Percentiles rank a stretch among this genome's conserved stretches.
Conservation (phyloP, 2,113 vertebrate genomes). For the Notarius lentiginosus region DNA sequence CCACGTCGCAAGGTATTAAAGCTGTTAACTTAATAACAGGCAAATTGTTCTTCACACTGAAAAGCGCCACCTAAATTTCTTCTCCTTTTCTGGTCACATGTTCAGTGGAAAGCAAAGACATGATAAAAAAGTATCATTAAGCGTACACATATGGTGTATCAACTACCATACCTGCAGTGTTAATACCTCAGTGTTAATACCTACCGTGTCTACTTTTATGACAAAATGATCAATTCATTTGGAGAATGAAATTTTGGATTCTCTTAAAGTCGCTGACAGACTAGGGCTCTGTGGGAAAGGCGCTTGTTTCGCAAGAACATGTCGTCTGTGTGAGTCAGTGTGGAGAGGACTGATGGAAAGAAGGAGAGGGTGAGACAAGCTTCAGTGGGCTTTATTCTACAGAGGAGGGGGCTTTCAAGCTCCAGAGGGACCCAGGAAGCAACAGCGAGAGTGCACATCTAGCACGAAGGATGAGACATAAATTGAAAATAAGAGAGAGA, state of each 20-base stretch:
- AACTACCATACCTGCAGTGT: slow-evolving; percentile 3
- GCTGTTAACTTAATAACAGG: neutral
- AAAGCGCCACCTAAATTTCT: neutral
- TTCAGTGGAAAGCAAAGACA: neutral
- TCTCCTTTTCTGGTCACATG: neutral
- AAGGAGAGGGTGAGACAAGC: slow-evolving; percentile 42
- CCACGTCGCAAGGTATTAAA: neutral
- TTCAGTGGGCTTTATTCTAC: slow-evolving; percentile 61
- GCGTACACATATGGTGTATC: neutral
- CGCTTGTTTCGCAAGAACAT: slow-evolving; percentile 22
- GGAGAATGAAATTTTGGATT: neutral
- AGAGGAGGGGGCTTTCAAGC: slow-evolving; percentile 54
- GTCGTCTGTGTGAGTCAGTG: slow-evolving; percentile 18
- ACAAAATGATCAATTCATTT: neutral
- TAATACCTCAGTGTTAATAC: neutral
- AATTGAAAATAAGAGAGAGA: slow-evolving; percentile 46
- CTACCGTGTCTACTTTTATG: neutral
- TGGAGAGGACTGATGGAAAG: slow-evolving; percentile 34
- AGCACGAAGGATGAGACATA: slow-evolving; percentile 46
- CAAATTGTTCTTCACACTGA: neutral
- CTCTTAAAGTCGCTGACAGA: neutral
- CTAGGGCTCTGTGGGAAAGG: neutral
- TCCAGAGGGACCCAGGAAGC: slow-evolving; percentile 37
- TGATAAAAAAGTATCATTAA: slow-evolving; percentile 7
- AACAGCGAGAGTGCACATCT: slow-evolving; percentile 36